phyloP scores from a whole-genome alignment of 1,140 invertebrate genomes.

The Sycophaga agraensis region DNA sequence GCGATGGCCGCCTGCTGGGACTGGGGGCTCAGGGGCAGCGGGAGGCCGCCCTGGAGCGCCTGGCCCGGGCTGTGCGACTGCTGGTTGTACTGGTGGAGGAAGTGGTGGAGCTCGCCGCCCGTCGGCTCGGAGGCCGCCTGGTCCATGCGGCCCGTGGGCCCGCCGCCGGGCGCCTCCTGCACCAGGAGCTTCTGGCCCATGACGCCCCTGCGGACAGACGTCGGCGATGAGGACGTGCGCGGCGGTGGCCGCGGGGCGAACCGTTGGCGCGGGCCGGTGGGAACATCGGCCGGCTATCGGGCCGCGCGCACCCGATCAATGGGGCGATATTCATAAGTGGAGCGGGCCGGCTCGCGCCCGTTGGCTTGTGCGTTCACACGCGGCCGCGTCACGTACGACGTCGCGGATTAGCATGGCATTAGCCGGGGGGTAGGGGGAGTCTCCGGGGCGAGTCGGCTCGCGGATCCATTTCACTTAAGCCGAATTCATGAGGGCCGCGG shows the following conservation, averaged over 20 bases:
- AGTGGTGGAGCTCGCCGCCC: slow-evolving; percentile 60
- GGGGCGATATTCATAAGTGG: too few species aligned
- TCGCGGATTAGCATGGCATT: slow-evolving; percentile 48
- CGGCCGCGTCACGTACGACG: slow-evolving; percentile 28
- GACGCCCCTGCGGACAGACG: slow-evolving; percentile 44
- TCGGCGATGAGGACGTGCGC: neutral
- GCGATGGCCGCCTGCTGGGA: slow-evolving; percentile 51
- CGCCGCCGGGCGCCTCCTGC: slow-evolving; percentile 49
- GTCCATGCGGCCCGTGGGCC: slow-evolving; percentile 62
- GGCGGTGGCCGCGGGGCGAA: too few species aligned
- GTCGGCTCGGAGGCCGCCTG: slow-evolving; percentile 54
- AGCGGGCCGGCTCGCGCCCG: too few species aligned
- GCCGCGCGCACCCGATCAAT: too few species aligned
- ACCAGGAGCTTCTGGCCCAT: slow-evolving; percentile 56
- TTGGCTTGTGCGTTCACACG: slow-evolving; percentile 21
- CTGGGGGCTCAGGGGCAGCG: slow-evolving; percentile 54
- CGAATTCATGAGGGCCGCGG: slow-evolving; percentile 52
- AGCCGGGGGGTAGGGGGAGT: slow-evolving; percentile 6
- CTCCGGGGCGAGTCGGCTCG: neutral
- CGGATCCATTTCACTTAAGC: slow-evolving; percentile 59
- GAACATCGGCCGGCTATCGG: too few species aligned
- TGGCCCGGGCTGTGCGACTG: slow-evolving; percentile 60
- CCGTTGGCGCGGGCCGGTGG: too few species aligned
- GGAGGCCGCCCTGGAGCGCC: slow-evolving; percentile 49
- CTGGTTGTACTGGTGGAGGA: slow-evolving; percentile 66